A percentile compares a stretch with the other conserved stretches of the same genome.
phyloP scores from a whole-genome alignment of 2,113 vertebrate species.

The Neogale vison region DNA sequence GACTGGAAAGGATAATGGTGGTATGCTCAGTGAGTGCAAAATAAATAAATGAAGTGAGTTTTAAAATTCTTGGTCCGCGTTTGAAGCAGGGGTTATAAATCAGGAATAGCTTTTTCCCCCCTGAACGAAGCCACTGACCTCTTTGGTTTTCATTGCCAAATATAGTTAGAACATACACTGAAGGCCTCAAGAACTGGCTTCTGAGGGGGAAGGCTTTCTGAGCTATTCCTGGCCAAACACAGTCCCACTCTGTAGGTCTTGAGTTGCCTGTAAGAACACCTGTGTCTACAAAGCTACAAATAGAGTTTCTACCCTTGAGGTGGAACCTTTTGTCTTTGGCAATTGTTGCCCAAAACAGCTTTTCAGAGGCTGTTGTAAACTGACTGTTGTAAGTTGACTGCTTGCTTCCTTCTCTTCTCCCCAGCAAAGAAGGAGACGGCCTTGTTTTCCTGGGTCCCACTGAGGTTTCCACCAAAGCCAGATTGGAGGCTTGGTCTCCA shows the following conservation, averaged over 20 bases:
- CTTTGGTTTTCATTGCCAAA: slow-evolving; percentile 72
- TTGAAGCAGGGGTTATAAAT: slow-evolving; percentile 69
- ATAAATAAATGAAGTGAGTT: slow-evolving; percentile 67
- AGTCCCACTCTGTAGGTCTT: slow-evolving; percentile 33
- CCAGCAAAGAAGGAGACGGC: not conserved
- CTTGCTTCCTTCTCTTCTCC: not conserved
- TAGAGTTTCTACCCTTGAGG: slow-evolving; percentile 35
- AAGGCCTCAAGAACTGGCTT: slow-evolving; percentile 51
- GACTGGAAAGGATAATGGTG: slow-evolving; percentile 7
- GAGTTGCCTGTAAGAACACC: slow-evolving; percentile 54
- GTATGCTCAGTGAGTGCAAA: slow-evolving; percentile 44
- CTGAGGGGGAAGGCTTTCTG: slow-evolving; percentile 41
- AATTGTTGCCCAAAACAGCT: slow-evolving; percentile 23
- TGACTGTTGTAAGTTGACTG: not conserved
- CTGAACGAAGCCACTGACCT: slow-evolving; percentile 66
- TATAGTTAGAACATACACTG: slow-evolving; percentile 73
- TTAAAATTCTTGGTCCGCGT: slow-evolving; percentile 56
- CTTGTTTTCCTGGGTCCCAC: not conserved
- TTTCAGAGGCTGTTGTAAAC: slow-evolving; percentile 41
- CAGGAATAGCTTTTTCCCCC: slow-evolving; percentile 18
- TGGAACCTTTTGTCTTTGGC: slow-evolving; percentile 67
- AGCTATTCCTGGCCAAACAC: slow-evolving; percentile 53
- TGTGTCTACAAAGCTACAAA: slow-evolving; percentile 72
- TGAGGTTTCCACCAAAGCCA: slow-evolving; percentile 25
- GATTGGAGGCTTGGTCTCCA: slow-evolving; percentile 51